Percentiles rank a stretch among this genome's conserved stretches.
These are phyloP conservation scores for Pterocles gutturalis DNA, from an alignment of 2,113 vertebrate genomes.

Conservation along the genomic window DNA sequence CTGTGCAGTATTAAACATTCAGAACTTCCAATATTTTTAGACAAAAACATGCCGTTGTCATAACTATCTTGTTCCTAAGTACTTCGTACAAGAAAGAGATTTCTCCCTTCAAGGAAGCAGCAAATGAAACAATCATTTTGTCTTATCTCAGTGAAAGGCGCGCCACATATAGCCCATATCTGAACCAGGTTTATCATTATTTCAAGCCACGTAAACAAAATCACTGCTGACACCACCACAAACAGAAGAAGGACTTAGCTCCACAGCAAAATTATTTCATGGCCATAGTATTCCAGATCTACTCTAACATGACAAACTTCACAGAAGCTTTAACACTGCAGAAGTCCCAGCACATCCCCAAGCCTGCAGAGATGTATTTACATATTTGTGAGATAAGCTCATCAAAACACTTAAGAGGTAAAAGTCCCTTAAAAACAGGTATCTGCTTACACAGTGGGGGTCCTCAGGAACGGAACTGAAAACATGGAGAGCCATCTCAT, in stretches of 20 bases:
- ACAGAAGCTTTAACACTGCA: not conserved
- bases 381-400: not conserved
- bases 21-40: not conserved
- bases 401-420: not conserved
- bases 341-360: not conserved
- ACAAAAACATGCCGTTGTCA: not conserved
- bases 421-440: not conserved
- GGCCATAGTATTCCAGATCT: not conserved
- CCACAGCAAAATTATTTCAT: not conserved
- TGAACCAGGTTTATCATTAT: not conserved
- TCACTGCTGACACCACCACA: not conserved
- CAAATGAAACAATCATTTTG: not conserved
- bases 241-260: not conserved
- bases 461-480: not conserved
- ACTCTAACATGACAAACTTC: not conserved
- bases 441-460: not conserved
- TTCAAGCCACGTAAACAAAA: not conserved
- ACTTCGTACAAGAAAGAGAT: not conserved
- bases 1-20: not conserved
- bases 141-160: not conserved
- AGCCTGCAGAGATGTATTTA: not conserved
- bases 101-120: not conserved
- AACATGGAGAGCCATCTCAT: not conserved
- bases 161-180: not conserved
- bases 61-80: not conserved